Percentiles rank a stretch among this genome's conserved stretches.
Evolutionary conservation across 2,797 vertebrate species (phyloP).

Genomic region (Perodicticus potto): DNA sequence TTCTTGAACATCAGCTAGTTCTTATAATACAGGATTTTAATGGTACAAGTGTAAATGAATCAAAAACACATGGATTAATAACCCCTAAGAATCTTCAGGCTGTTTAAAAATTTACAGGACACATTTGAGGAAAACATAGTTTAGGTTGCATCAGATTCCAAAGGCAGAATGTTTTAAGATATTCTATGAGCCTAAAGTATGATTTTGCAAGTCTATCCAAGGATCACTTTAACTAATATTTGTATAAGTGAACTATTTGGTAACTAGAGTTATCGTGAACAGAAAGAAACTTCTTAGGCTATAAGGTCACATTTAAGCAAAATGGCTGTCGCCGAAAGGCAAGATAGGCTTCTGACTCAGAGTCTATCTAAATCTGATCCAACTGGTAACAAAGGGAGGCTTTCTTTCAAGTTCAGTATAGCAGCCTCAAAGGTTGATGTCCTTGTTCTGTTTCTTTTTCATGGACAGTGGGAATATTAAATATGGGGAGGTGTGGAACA

Average conservation of each 20-base stretch:
- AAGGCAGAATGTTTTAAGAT: slow-evolving; percentile 51
- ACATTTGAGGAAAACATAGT: slow-evolving; percentile 55
- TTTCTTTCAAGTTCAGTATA: not conserved
- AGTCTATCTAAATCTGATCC: slow-evolving; percentile 9
- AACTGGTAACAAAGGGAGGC: slow-evolving; percentile 11
- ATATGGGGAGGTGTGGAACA: not conserved
- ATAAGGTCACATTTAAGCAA: not conserved
- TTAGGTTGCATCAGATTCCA: slow-evolving; percentile 42
- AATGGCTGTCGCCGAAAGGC: not conserved
- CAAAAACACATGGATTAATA: slow-evolving; percentile 77
- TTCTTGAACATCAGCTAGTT: slow-evolving; percentile 78
- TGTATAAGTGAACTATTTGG: slow-evolving; percentile 6
- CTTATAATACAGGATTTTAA: slow-evolving; percentile 76
- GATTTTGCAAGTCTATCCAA: not conserved
- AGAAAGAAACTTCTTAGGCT: not conserved
- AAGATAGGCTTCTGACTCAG: not conserved
- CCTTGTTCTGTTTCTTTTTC: not conserved
- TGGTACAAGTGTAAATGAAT: slow-evolving; percentile 73
- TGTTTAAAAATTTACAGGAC: slow-evolving; percentile 67
- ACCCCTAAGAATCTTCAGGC: slow-evolving; percentile 33
- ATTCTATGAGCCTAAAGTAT: not conserved
- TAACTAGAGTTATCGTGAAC: slow-evolving; percentile 22
- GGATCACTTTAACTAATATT: slow-evolving; percentile 1
- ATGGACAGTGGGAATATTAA: not conserved
- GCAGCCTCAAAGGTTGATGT: not conserved